Base-by-base conservation (phyloP, 2,888 invertebrate species). In the Marronus borbonicus region DNA sequence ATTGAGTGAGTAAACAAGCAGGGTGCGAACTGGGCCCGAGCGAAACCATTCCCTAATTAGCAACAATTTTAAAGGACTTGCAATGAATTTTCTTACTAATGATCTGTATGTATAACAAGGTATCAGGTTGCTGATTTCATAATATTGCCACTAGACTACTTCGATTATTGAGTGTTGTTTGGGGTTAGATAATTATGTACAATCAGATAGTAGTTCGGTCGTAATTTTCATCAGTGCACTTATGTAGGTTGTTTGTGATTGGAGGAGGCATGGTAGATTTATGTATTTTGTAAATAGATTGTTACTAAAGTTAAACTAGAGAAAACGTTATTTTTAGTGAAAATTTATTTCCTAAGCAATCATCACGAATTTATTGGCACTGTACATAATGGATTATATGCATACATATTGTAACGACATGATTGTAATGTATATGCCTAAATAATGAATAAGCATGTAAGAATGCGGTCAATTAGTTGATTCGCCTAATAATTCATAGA, bases 21-120 rank as follows among this genome's bases (percentile, higher is more conserved):
- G 10, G 55, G 1, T 20, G 20, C 55, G 20, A 8, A 58, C n/a
- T 58, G 5, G 55, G 17, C 55, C 10, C 5, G 8, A 20, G 28
- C 28, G 62, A 28, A 62, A 31, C 31, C 17, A 4, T 20, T 44
- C 8, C 24, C 49, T 20, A 66, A 66, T 66, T 66, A 66, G 64
- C 64, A 17, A 66, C 17, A 44, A 66, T 49, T 66, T 66, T 12
- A 66, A 62, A 8, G 5, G 28, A 66, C 66, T 49, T 66, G 66
- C 49, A 49, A 66, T 44, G 24, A 12, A 49, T 66, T 44, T 44
- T 49, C 20, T 66, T 44, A 12, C 44, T 17, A 14, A 44, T 44
- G 44, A 44, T 64, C 31, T 28, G 31, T 31, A 14, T 31, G 7
- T 36, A 28, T 64, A 31, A n/a, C 28, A 10, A 10, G 39, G 64